These are phyloP conservation scores for Nomada ferruginata DNA, from an alignment of 2,888 invertebrate genomes.

Conservation along the genomic window DNA sequence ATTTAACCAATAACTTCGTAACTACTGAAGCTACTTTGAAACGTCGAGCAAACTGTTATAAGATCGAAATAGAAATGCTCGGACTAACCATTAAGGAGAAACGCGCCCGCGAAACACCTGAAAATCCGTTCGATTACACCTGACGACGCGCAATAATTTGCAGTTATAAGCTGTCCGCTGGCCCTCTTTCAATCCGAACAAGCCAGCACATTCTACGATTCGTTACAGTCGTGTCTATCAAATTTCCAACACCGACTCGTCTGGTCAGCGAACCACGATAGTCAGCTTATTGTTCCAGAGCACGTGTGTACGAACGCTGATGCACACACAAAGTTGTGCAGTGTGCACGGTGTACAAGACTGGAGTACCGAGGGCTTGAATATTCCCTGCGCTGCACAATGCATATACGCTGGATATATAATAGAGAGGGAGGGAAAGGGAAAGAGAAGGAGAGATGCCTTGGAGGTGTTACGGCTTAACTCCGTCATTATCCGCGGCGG, in stretches of 20 bases:
- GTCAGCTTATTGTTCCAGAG: conserved; percentile 28
- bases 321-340: too few species aligned
- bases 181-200: conserved; percentile 6
- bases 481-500: conserved; percentile 79
- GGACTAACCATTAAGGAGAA: too few species aligned
- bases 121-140: background rate
- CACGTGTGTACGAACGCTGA: conserved; percentile 17
- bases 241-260: conserved; percentile 22
- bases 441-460: conserved; percentile 70
- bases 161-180: background rate
- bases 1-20: too few species aligned
- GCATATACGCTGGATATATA: conserved; percentile 29
- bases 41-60: too few species aligned
- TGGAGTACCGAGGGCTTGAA: conserved; percentile 68
- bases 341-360: conserved; percentile 37
- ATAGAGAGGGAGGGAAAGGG: background rate
- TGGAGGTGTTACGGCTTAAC: conserved; percentile 81
- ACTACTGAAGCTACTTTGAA: too few species aligned
- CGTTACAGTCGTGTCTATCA: conserved; percentile 29
- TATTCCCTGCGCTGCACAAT: conserved; percentile 59
- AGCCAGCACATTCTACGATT: conserved; percentile 14
- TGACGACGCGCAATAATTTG: background rate
- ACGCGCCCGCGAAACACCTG: too few species aligned
- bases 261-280: conserved; percentile 42
- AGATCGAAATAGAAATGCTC: too few species aligned